Percentiles rank a stretch among this genome's conserved stretches.
These are phyloP conservation scores for Acanthurus leucopareius DNA, from an alignment of 2,797 vertebrate species.

Conservation along the genomic window DNA sequence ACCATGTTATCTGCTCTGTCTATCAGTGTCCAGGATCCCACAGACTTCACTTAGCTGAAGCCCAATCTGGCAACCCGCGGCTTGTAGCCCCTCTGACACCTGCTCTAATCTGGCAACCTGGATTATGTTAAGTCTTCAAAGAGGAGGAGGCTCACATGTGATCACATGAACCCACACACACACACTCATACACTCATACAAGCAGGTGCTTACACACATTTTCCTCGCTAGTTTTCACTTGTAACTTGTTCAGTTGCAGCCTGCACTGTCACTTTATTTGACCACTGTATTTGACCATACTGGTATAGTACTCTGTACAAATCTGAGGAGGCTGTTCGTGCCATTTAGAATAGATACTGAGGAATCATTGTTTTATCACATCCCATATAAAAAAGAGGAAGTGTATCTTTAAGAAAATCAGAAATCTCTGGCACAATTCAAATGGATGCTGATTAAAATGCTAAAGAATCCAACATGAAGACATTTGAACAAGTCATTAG, in stretches of 20 bases:
- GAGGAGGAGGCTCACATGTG: constrained; percentile 58
- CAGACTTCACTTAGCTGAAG: constrained; percentile 74
- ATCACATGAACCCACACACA: constrained; percentile 46
- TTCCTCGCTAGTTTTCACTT: constrained; percentile 1
- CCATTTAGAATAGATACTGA: no score
- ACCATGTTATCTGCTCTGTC: constrained; percentile 75
- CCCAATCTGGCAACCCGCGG: constrained; percentile 74
- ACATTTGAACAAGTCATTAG: no score
- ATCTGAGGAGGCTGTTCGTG: no score
- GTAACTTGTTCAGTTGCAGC: not conserved
- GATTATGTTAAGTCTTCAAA: constrained; percentile 79
- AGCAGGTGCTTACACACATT: constrained; percentile 18
- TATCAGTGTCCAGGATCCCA: constrained; percentile 77
- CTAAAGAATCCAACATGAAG: no score
- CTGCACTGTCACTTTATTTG: constrained; percentile 1
- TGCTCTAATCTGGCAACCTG: constrained; percentile 79
- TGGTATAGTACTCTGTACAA: no score
- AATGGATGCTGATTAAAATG: no score
- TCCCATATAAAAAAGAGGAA: no score
- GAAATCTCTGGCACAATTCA: no score
- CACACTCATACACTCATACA: constrained; percentile 7
- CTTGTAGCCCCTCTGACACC: constrained; percentile 72
- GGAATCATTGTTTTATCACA: no score
- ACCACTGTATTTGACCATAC: not conserved
- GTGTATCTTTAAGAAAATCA: no score